phyloP scores from a whole-genome alignment of 2,113 vertebrate species.

The Muscicapa adusta region DNA sequence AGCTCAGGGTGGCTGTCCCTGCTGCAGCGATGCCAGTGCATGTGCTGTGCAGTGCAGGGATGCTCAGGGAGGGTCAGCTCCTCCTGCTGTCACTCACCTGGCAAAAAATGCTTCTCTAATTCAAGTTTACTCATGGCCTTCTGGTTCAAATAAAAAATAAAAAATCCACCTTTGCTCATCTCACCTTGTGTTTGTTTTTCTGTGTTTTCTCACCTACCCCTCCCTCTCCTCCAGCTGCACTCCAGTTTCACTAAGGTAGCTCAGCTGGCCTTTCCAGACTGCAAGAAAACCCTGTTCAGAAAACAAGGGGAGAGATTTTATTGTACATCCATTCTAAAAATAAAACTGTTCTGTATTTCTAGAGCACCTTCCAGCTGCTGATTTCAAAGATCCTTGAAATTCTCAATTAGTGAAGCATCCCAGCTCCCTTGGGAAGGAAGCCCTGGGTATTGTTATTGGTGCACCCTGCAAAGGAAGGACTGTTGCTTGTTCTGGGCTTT shows the following conservation, averaged over 20 bases:
- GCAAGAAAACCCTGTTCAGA: not conserved
- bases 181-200: not conserved
- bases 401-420: not conserved
- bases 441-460: not conserved
- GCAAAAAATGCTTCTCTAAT: not conserved
- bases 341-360: not conserved
- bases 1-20: not conserved
- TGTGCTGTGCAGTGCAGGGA: not conserved
- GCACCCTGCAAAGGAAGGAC: accelerated
- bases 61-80: not conserved
- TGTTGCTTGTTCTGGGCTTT: not conserved
- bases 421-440: not conserved
- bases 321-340: not conserved
- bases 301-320: not conserved
- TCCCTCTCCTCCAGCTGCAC: not conserved
- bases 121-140: not conserved
- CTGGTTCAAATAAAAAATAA: not conserved
- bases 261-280: not conserved
- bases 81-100: not conserved
- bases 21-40: accelerated
- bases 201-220: not conserved
- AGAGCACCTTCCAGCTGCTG: not conserved
- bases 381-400: conserved; percentile 33
- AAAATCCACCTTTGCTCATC: not conserved
- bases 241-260: not conserved